These are phyloP conservation scores for Anableps anableps DNA, from an alignment of 2,797 vertebrate species.

Conservation along the genomic window DNA sequence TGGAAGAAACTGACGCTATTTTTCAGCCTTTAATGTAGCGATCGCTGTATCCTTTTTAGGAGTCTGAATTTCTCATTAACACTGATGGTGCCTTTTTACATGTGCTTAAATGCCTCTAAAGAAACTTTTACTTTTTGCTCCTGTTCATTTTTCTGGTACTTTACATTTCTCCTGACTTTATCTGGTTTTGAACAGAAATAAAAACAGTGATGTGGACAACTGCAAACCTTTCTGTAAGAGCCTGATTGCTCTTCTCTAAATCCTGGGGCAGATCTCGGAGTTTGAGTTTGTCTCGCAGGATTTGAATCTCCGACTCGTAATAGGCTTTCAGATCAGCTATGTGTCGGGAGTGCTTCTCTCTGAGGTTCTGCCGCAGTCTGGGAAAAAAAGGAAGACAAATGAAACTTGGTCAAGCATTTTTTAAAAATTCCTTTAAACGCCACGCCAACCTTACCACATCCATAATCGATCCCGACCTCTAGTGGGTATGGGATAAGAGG, in stretches of 20 bases:
- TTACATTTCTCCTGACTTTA: background rate
- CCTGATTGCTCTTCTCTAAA: constrained; percentile 86
- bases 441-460: background rate
- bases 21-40: background rate
- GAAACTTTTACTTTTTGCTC: background rate
- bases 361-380: constrained; percentile 92
- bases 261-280: constrained; percentile 80
- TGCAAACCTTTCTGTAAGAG: constrained; percentile 86
- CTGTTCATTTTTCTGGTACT: background rate
- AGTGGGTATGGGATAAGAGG: too few species aligned
- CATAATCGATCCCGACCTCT: too few species aligned
- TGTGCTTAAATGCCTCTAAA: background rate
- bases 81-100: background rate
- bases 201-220: background rate
- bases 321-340: constrained; percentile 92
- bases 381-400: background rate
- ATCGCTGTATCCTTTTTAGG: too few species aligned
- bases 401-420: background rate
- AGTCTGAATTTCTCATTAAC: background rate
- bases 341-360: constrained; percentile 93
- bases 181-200: background rate
- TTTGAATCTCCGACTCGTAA: constrained; percentile 92
- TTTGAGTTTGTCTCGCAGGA: constrained; percentile 87
- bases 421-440: too few species aligned
- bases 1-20: too few species aligned